Percentiles rank a stretch among this genome's conserved stretches.
These are phyloP conservation scores for Heliconius congener DNA, from an alignment of 1,140 invertebrate genomes.

Conservation along the genomic window DNA sequence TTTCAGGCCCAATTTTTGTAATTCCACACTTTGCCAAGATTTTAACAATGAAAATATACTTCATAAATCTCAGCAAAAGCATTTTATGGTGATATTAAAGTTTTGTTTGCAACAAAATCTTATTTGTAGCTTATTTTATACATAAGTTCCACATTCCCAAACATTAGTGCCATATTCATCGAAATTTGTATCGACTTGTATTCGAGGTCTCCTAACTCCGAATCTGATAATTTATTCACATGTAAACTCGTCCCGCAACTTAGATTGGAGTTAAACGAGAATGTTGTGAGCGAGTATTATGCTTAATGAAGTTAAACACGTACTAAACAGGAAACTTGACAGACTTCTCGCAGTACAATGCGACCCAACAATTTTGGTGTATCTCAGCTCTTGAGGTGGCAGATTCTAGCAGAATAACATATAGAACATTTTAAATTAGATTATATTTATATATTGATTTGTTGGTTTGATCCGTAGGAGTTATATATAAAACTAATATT, in stretches of 20 bases:
- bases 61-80: neutral
- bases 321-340: constrained; percentile 57
- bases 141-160: constrained; percentile 11
- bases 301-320: constrained; percentile 79
- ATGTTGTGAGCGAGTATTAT: constrained; percentile 75
- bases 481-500: neutral
- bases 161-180: constrained; percentile 43
- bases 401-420: neutral
- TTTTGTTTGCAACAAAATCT: neutral
- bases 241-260: constrained; percentile 73
- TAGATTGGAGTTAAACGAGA: constrained; percentile 81
- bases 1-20: neutral
- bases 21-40: neutral
- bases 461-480: neutral
- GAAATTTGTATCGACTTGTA: constrained; percentile 51
- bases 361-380: constrained; percentile 37
- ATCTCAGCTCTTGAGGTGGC: neutral
- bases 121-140: neutral
- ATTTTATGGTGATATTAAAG: too few relatives aligned
- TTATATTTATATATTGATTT: neutral
- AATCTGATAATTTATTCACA: constrained; percentile 79
- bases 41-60: neutral
- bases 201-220: constrained; percentile 55
- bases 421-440: neutral
- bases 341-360: constrained; percentile 35